Evolutionary conservation across 30 jellyfish, hydroid and myxozoan genomes (phyloP).

Genomic region (Turritopsis rubra): DNA sequence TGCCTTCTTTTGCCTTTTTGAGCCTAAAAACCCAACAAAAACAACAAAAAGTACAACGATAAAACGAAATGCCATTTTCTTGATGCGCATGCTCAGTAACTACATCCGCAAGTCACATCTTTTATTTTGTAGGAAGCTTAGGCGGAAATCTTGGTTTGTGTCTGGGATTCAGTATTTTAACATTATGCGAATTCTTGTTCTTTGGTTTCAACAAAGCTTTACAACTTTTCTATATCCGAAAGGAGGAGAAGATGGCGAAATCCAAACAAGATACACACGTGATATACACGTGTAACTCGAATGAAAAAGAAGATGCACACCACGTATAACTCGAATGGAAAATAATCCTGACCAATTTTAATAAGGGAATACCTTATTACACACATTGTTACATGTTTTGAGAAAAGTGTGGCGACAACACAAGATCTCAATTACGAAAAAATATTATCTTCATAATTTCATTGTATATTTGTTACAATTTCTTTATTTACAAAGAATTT

Average conservation of each 20-base stretch:
- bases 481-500: not conserved
- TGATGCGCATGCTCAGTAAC: too few relatives aligned
- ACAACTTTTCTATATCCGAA: not conserved
- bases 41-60: too few relatives aligned
- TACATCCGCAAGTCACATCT: too few relatives aligned
- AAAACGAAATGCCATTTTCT: too few relatives aligned
- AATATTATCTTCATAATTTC: not conserved
- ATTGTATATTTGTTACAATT: not conserved
- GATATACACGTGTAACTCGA: too few relatives aligned
- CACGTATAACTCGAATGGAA: too few relatives aligned
- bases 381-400: too few relatives aligned
- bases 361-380: too few relatives aligned
- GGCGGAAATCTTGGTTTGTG: slow-evolving; percentile 13
- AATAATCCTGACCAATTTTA: too few relatives aligned
- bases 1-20: too few relatives aligned
- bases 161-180: slow-evolving; percentile 7
- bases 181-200: not conserved
- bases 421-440: not conserved
- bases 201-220: not conserved
- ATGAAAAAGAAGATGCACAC: not conserved
- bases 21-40: too few relatives aligned
- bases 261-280: too few relatives aligned
- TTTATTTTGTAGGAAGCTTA: not conserved
- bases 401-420: not conserved
- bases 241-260: not conserved